Evolutionary conservation across 2,797 vertebrate genomes (phyloP), one percentile per base, ranked within the genome.

Genomic region (Anguilla megastoma): DNA sequence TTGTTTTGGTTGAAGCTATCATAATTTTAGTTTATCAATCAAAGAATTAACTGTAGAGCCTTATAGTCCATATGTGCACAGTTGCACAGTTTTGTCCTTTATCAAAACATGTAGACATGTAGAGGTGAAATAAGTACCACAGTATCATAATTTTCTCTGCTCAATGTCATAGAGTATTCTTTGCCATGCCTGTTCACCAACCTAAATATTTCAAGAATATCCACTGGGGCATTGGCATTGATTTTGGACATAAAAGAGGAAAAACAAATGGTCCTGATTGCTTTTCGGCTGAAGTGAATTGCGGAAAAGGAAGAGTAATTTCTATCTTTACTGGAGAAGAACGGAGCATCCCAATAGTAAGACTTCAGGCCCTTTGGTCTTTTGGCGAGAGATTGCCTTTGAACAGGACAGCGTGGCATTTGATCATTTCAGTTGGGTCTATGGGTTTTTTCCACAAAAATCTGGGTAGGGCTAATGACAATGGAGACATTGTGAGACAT

Each of bases 131-230:
- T 50, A 24, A 2, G 9, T 82, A 18, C 24, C 33, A 45, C n/a
- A 3, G 21, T 54, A 54, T 54, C 52, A 54, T 12, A 82, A 80
- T 63, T 16, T 14, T 80, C 45, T 50, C 9, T 10, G 41, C 21
- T 82, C 18, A 82, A 82, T 50, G 45, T 24, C 30, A 50, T n/a
- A 82, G 79, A 50, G 45, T 82, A 82, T 82, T 82, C 79, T 50
- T 41, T 45, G 74, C 74, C 36, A 18, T 79, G 74, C 16, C 74
- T 76, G 36, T 76, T 76, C 71, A 76, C 71, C 71, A 4, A n/a
- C 71, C 71, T 16, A 36, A 76, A 76, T 76, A 76, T 76, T 76
- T 76, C 10, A 76, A 33, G 71, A 33, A 36, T 76, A 36, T 76
- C 71, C 33, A 36, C 4, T 14, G 71, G 71, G 27, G 12, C 71